Percentiles rank a stretch among this genome's conserved stretches.
These are phyloP conservation scores for Callocephalon fimbriatum DNA, from an alignment of 2,113 vertebrate genomes.

Conservation along the genomic window DNA sequence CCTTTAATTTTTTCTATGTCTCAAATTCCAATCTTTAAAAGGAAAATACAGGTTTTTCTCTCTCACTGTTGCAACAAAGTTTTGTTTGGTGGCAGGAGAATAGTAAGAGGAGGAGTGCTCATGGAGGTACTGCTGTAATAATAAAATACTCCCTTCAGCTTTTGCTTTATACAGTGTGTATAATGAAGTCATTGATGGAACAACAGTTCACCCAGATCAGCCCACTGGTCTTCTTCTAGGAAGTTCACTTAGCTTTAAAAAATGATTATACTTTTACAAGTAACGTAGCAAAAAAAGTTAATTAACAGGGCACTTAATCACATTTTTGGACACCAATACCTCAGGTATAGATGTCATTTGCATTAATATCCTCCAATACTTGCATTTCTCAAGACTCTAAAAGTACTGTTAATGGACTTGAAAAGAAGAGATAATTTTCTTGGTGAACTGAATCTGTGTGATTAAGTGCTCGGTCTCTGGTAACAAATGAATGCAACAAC, in stretches of 20 bases:
- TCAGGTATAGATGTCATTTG: conserved; percentile 57
- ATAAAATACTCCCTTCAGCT: not conserved
- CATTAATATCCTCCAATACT: conserved; percentile 68
- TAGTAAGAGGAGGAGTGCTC: not conserved
- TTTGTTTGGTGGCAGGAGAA: not conserved
- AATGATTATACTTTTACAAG: not conserved
- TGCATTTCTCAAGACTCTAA: conserved; percentile 52
- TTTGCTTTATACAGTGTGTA: not conserved
- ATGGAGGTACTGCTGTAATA: not conserved
- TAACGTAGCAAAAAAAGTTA: conserved; percentile 56
- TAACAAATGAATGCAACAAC: conserved; percentile 59
- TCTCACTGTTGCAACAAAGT: not conserved
- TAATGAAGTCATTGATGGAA: conserved; percentile 9
- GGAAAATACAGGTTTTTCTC: not conserved
- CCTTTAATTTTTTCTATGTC: not conserved
- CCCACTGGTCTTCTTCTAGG: not conserved
- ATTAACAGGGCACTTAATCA: conserved; percentile 66
- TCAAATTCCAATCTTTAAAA: not conserved
- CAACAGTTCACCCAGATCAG: not conserved
- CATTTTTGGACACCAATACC: conserved; percentile 5
- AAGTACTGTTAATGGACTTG: conserved; percentile 42
- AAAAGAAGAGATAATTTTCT: conserved; percentile 66
- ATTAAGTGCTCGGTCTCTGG: conserved; percentile 50
- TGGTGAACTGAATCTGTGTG: conserved; percentile 12
- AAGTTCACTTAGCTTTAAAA: conserved; percentile 31